These are phyloP conservation scores for Bombyx mori DNA, from an alignment of 1,140 invertebrate genomes.

Conservation along the genomic window DNA sequence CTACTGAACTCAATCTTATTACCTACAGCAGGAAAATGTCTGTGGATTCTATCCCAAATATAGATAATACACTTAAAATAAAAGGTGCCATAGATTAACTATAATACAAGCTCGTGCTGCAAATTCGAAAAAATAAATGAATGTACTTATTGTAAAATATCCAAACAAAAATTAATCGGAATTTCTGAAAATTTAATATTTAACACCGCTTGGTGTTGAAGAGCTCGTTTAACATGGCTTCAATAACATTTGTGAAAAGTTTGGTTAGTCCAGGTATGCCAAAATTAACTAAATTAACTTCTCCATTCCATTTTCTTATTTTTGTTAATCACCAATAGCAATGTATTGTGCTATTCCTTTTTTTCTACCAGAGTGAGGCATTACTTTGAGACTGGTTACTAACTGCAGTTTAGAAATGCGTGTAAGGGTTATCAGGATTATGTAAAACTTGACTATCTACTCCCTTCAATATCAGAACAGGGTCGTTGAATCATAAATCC, in stretches of 20 bases:
- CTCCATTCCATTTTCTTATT: not conserved
- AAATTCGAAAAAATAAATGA: not conserved
- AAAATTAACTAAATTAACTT: not conserved
- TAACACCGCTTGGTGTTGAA: conserved; percentile 4
- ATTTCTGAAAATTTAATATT: not conserved
- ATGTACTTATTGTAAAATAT: not conserved
- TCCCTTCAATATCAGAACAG: no score
- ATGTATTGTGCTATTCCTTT: not conserved
- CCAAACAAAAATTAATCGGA: not conserved
- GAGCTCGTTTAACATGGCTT: conserved; percentile 39
- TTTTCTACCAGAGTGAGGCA: no score
- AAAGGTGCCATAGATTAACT: not conserved
- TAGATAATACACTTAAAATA: no score
- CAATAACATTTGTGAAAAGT: conserved; percentile 62
- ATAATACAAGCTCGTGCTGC: not conserved
- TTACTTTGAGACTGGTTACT: no score
- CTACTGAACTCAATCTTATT: no score
- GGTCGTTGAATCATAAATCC: no score
- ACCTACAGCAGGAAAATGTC: no score
- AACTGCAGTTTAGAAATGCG: no score
- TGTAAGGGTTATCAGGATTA: no score
- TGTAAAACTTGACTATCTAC: no score
- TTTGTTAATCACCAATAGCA: not conserved
- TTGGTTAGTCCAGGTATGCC: conserved; percentile 62
- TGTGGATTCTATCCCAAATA: no score